These are phyloP conservation scores for Poeciliopsis turneri DNA, from an alignment of 2,797 vertebrate species.

Conservation along the genomic window DNA sequence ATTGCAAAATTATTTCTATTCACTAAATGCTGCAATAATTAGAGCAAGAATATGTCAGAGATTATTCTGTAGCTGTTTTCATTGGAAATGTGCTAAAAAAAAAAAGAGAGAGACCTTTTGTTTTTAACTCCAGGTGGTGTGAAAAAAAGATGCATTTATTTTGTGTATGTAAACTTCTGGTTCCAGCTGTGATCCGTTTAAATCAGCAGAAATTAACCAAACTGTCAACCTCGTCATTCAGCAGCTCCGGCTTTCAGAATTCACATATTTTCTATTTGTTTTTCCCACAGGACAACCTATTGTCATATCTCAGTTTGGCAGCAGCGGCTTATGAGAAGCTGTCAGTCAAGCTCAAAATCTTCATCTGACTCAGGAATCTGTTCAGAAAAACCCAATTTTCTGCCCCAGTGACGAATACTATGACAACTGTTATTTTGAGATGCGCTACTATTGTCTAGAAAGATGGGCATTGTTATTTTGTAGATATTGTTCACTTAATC, in stretches of 20 bases:
- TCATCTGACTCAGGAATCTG: constrained; percentile 44
- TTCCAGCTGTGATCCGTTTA: constrained; percentile 23
- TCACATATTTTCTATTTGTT: constrained; percentile 51
- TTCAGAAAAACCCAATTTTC: constrained; percentile 51
- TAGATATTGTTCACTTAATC: constrained; percentile 15
- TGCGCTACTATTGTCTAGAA: constrained; percentile 30
- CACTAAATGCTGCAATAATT: too few species aligned
- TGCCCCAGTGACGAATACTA: constrained; percentile 43
- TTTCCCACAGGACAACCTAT: constrained; percentile 33
- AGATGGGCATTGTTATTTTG: constrained; percentile 21
- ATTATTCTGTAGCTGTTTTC: too few species aligned
- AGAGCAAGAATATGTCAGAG: too few species aligned
- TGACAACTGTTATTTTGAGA: constrained; percentile 35
- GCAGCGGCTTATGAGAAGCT: constrained; percentile 66
- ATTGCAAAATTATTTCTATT: too few species aligned
- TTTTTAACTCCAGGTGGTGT: background rate
- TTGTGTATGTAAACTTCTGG: background rate
- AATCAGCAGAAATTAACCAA: constrained; percentile 53
- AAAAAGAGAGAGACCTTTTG: background rate
- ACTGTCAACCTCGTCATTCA: constrained; percentile 36
- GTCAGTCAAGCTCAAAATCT: constrained; percentile 64
- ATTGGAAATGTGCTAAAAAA: background rate
- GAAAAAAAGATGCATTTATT: background rate
- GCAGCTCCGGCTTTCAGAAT: constrained; percentile 30
- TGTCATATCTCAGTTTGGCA: constrained; percentile 57